Percentiles rank a stretch among this genome's conserved stretches.
phyloP scores from a whole-genome alignment of 2,888 invertebrate genomes.

The Gymnosoma rotundatum region DNA sequence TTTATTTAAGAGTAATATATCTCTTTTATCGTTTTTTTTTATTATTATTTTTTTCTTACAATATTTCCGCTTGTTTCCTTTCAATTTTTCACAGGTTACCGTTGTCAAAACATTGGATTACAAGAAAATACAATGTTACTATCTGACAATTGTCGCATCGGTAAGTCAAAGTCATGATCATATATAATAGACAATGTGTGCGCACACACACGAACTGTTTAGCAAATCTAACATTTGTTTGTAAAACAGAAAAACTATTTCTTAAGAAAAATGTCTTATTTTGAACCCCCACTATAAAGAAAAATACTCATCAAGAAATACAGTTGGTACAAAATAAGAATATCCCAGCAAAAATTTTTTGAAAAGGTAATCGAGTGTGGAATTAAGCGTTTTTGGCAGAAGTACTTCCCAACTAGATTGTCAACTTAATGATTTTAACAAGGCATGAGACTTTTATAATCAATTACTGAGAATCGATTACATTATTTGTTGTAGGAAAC shows the following conservation, averaged over 20 bases:
- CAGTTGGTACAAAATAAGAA: conserved; percentile 36
- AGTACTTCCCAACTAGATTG: too few relatives aligned
- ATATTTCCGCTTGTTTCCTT: conserved; percentile 39
- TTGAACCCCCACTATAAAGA: conserved; percentile 64
- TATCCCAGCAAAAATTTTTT: too few relatives aligned
- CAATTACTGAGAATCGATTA: too few relatives aligned
- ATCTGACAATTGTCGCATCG: conserved; percentile 93
- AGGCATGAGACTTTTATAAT: too few relatives aligned
- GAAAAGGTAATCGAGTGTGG: too few relatives aligned
- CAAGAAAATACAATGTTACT: conserved; percentile 93
- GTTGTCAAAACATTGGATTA: conserved; percentile 93
- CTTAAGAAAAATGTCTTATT: conserved; percentile 68
- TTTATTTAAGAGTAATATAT: conserved; percentile 54
- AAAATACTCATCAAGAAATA: conserved; percentile 2
- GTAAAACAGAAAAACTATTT: conserved; percentile 51
- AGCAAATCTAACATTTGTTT: too few relatives aligned
- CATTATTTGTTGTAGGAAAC: too few relatives aligned
- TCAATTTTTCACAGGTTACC: conserved; percentile 84
- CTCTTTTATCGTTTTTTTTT: conserved; percentile 51
- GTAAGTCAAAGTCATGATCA: conserved; percentile 84
- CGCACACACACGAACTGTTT: too few relatives aligned
- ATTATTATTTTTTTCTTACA: conserved; percentile 31
- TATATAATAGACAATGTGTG: conserved; percentile 21
- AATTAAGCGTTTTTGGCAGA: too few relatives aligned
- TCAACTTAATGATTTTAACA: too few relatives aligned